Evolutionary conservation across 2,797 vertebrate species (phyloP), one percentile per base, ranked within the genome.

Genomic region (Sebastes variabilis): DNA sequence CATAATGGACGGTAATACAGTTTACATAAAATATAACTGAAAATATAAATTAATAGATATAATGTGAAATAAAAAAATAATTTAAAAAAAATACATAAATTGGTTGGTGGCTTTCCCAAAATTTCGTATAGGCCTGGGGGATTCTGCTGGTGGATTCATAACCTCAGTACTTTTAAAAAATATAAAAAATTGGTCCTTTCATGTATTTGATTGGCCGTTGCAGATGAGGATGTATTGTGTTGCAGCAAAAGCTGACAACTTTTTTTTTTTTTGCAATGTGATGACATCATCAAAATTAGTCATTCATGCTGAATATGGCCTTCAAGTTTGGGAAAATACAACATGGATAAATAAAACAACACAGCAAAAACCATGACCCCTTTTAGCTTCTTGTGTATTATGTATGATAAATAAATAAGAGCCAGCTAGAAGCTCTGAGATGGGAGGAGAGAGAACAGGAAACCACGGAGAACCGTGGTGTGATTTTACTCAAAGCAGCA

Each of bases 371-470:
- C 24, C 14, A 16, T 25, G 30, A 61, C 64, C 16, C 29, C 25
- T n/a, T 12, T 76, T 70, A 69, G 71, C 77, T 77, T 60, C 72
- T 73, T 80, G 71, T 77, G 79, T 87, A 36, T 85, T 59, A 30
- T 22, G 66, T 75, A 81, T 70, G 68, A 86, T 83, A 70, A 92
- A 91, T 88, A 89, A 91, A 82, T 66, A 84, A 61, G 74, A 81
- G 73, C 20, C 6, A 18, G 30, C 46, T 9, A 55, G 16, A 38
- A 4, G 34, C 34, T 64, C 38, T 24, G 56, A 42, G 46, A 56
- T 69, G 42, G 68, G 54, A 67, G 4, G 27, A 25, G 67, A 25
- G 67, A 60, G 66, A 24, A 67, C 18, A 58, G 38, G 62, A 75
- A 66, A 36, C 25, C 36, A 8, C 2, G 1, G 27, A 61, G 64